Percentiles rank a stretch among this genome's conserved stretches.
phyloP scores from a whole-genome alignment of 2,113 vertebrate genomes.

The Cnemophilus loriae region DNA sequence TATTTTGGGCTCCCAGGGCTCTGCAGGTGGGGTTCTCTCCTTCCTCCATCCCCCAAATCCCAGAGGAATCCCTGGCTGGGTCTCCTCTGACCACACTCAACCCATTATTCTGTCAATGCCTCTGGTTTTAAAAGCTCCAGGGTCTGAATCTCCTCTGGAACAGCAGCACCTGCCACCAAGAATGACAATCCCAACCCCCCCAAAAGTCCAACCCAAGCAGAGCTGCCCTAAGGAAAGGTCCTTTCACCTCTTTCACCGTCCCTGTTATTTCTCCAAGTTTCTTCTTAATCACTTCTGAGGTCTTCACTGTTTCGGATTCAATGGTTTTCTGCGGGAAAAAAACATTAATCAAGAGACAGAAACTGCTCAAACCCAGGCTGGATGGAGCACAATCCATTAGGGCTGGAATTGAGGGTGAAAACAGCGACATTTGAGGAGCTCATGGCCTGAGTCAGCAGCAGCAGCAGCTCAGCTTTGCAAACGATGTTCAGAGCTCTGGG shows the following conservation, averaged over 20 bases:
- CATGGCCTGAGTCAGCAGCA: neutral
- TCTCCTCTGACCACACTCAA: neutral
- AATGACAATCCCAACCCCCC: neutral
- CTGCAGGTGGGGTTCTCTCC: too few species aligned
- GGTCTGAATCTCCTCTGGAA: neutral
- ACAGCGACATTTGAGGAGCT: neutral
- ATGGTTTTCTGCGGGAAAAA: slow-evolving; percentile 83
- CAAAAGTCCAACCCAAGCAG: neutral
- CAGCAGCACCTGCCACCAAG: neutral
- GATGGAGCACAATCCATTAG: neutral
- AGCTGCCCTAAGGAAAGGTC: neutral
- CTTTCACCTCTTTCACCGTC: slow-evolving; percentile 87
- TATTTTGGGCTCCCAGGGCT: neutral
- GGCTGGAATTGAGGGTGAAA: neutral
- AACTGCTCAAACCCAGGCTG: neutral
- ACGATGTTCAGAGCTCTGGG: neutral
- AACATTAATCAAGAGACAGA: neutral
- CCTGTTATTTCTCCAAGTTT: slow-evolving; percentile 85
- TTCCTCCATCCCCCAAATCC: neutral
- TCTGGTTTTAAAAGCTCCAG: neutral
- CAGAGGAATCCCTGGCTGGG: neutral
- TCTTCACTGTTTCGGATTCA: slow-evolving; percentile 91
- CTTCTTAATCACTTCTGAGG: slow-evolving; percentile 89
- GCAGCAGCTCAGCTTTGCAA: neutral
- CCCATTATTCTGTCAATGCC: neutral